A percentile compares a stretch with the other conserved stretches of the same genome.
These are phyloP conservation scores for Megaceryle torquata DNA, from an alignment of 2,113 vertebrate species.

Conservation along the genomic window DNA sequence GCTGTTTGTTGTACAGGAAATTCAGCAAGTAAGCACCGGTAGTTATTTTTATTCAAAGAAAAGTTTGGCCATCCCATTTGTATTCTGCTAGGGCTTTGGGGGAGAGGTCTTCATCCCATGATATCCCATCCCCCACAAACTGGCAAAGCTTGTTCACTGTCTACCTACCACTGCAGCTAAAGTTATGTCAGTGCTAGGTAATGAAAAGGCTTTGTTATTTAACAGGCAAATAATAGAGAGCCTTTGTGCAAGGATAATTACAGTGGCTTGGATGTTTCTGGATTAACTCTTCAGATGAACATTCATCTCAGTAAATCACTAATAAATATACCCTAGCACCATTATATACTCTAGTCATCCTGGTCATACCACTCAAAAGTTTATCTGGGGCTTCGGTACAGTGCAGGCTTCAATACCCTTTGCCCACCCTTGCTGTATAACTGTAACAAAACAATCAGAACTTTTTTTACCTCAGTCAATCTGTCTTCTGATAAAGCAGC, in stretches of 20 bases:
- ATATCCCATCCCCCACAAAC: slow-evolving; percentile 12
- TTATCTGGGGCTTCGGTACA: neutral
- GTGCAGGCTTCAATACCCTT: slow-evolving; percentile 19
- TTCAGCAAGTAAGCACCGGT: neutral
- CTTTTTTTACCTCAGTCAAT: neutral
- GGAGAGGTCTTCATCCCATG: neutral
- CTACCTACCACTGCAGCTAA: slow-evolving; percentile 42
- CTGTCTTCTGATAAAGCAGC: neutral
- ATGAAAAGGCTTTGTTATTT: slow-evolving; percentile 49
- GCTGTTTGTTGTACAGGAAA: neutral
- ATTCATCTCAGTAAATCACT: slow-evolving; percentile 24
- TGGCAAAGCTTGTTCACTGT: neutral
- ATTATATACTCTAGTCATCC: neutral
- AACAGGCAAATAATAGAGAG: slow-evolving; percentile 53
- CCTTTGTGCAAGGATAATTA: slow-evolving; percentile 51
- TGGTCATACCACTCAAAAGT: neutral
- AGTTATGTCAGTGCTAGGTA: slow-evolving; percentile 47
- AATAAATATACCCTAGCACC: slow-evolving; percentile 53
- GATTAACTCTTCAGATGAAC: slow-evolving; percentile 38
- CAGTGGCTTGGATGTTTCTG: slow-evolving; percentile 34
- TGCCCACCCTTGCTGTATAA: neutral
- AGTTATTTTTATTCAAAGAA: neutral
- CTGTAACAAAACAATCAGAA: slow-evolving; percentile 15
- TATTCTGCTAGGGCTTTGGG: neutral
- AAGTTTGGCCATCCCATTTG: neutral